Conservation (phyloP, 2,113 vertebrate species). For the Bubo blakistoni region DNA sequence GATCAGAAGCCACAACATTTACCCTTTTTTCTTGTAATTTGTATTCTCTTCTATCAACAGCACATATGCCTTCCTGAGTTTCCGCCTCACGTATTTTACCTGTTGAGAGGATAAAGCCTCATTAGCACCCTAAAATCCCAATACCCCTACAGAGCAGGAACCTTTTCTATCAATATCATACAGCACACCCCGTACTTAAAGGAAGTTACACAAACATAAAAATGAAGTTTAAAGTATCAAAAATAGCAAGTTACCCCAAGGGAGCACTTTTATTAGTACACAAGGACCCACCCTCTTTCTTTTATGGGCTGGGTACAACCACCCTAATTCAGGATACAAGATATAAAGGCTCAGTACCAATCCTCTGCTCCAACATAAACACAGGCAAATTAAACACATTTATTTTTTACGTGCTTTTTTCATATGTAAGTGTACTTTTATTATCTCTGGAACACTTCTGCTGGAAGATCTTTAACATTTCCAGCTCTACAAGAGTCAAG, state of each 20-base stretch:
- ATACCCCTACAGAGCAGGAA: no score
- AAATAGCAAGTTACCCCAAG: background rate
- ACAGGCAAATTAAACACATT: rapidly evolving
- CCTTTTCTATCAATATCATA: rapidly evolving
- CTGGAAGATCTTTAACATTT: background rate
- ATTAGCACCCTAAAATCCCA: background rate
- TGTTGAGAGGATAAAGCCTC: slow-evolving; percentile 39
- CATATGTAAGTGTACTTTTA: rapidly evolving
- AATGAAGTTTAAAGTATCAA: background rate
- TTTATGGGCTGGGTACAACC: rapidly evolving
- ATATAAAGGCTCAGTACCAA: rapidly evolving
- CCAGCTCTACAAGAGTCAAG: background rate
- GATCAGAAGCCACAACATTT: background rate
- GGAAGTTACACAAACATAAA: background rate
- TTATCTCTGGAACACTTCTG: background rate
- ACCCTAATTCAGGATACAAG: no score
- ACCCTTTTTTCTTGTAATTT: slow-evolving; percentile 81
- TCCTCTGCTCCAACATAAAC: rapidly evolving
- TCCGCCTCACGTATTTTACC: slow-evolving; percentile 84
- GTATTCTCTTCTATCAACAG: slow-evolving; percentile 79
- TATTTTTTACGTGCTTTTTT: background rate
- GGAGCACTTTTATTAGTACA: background rate
- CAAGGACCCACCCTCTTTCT: background rate
- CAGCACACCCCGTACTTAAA: background rate
- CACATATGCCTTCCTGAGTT: slow-evolving; percentile 81